phyloP scores from a whole-genome alignment of 2,113 vertebrate genomes.

The Antennarius striatus region DNA sequence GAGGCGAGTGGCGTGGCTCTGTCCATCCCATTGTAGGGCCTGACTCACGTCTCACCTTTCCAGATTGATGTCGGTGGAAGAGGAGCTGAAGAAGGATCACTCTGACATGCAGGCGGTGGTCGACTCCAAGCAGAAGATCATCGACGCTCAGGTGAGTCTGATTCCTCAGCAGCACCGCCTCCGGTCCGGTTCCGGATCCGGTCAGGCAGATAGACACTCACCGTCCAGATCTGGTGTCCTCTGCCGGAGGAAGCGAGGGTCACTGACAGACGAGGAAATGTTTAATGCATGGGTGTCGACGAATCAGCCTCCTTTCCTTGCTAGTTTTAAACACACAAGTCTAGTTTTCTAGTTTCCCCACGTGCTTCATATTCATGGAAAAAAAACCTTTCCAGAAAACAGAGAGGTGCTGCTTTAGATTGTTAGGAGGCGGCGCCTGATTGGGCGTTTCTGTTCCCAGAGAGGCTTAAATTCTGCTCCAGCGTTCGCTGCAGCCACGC shows the following conservation, averaged over 20 bases:
- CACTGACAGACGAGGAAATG: conserved; percentile 48
- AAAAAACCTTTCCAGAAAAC: no score
- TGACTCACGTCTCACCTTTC: neutral
- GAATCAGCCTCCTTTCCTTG: neutral
- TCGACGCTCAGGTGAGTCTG: conserved; percentile 91
- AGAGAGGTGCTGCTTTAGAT: no score
- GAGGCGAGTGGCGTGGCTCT: accelerated
- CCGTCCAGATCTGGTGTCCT: conserved; percentile 21
- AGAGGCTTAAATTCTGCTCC: neutral
- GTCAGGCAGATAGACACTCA: neutral
- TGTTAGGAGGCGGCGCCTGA: no score
- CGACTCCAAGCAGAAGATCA: conserved; percentile 98
- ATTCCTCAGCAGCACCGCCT: accelerated
- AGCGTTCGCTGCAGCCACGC: neutral
- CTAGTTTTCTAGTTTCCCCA: no score
- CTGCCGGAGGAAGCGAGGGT: conserved; percentile 31
- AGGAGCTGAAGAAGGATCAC: conserved; percentile 98
- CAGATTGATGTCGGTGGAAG: conserved; percentile 98
- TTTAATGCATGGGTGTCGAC: conserved; percentile 58
- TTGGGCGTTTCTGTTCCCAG: conserved; percentile 1
- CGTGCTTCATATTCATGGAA: no score
- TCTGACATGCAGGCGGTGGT: conserved; percentile 97
- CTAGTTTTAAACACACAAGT: no score
- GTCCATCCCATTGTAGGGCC: neutral
- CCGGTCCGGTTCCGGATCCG: neutral